Base-by-base conservation (phyloP, 37 sponge, comb jelly and placozoan genomes). In the Lycopodina hypogea region DNA sequence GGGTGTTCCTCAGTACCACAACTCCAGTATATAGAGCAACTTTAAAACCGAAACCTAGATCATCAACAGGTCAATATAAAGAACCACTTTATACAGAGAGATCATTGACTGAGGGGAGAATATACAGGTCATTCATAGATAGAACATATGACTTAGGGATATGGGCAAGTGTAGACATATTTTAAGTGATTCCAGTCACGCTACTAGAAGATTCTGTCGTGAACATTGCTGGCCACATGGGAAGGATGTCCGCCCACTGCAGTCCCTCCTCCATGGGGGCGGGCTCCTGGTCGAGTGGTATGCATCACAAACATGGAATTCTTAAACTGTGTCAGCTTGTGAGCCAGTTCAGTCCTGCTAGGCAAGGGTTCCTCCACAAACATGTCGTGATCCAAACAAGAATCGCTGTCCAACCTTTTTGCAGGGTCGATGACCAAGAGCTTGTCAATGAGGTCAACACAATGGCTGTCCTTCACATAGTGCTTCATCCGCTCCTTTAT, bases 301-400 rank as follows among this genome's bases (percentile, higher is more conserved):
- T 87, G 82, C 70, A 87, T 69, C 45, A 81, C 88, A 81, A 87
- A 87, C 83, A 82, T 88, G 34, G 89, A 88, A 50, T 80, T 82
- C 75, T 71, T 84, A 51, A 76, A 64, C 22, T 42, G 58, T 18
- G 84, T n/a, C 42, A 91, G 72, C 33, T 78, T 83, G 12, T 50
- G 42, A 11, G 84, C 77, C 42, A 83, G 68, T 15, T 91, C 92
- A 3, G 80, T 45, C 45, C n/a, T 45, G 1, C 38, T 37, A 9
- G 99, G 99, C 73, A 96, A 67, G 0, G 99, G 99, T 34, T 88
- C 94, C 34, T 86, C 84, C 88, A 92, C 88, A 76, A 98, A 98
- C 70, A 98, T 94, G 70, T 98, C 99, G 74, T 98, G 99, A 42
- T 98, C 88, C 15, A 98, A 86, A 18, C 94, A 92, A 24, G 69